Conservation (phyloP, 2,797 vertebrate species). For the Pteronotus mesoamericanus region DNA sequence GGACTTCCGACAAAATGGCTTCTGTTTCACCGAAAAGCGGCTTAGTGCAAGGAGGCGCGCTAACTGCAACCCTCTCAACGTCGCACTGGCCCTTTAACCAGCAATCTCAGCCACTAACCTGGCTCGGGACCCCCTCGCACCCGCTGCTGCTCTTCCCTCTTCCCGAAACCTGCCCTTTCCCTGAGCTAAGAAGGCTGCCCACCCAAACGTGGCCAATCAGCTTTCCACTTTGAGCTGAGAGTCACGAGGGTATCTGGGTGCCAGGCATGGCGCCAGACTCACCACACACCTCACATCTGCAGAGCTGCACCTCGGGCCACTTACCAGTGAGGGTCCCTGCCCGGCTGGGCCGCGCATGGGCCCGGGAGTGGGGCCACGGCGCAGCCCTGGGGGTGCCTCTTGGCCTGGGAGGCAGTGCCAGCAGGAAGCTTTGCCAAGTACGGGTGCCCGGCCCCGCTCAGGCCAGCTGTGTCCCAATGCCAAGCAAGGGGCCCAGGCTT, state of each 20-base stretch:
- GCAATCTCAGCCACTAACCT: fast-evolving
- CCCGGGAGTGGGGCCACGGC: fast-evolving
- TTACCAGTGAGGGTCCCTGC: neutral
- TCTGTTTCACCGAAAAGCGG: neutral
- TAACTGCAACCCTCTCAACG: neutral
- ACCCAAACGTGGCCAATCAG: fast-evolving
- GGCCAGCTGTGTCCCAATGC: neutral
- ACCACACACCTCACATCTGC: fast-evolving
- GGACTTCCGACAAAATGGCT: neutral
- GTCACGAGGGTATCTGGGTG: neutral
- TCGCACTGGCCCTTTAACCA: no score
- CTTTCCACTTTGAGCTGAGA: no score
- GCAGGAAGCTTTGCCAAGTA: neutral
- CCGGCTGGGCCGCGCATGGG: fast-evolving
- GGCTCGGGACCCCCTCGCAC: fast-evolving
- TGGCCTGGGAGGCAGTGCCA: fast-evolving
- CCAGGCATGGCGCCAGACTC: neutral
- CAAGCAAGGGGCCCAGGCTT: fast-evolving
- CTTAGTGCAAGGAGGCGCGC: neutral
- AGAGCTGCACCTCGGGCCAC: neutral
- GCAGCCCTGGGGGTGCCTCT: neutral
- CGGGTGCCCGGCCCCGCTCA: neutral
- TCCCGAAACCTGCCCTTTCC: neutral
- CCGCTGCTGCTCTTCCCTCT: neutral
- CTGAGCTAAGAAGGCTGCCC: neutral